Conservation (phyloP, 2,797 vertebrate genomes). For the Merluccius polli region DNA sequence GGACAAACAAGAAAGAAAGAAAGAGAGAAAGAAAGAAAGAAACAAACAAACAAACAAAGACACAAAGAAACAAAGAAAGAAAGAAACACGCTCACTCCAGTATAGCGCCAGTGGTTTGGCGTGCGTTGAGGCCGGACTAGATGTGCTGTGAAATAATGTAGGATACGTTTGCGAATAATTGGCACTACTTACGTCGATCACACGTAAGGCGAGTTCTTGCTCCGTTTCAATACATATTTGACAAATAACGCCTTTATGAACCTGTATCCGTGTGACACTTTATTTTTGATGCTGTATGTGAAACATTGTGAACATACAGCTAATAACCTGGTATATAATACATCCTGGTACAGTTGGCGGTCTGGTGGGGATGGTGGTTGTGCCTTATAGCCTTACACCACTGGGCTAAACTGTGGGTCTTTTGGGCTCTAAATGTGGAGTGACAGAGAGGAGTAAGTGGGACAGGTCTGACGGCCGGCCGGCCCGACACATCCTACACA, state of each 20-base stretch:
- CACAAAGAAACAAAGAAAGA: background rate
- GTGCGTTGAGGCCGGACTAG: too few relatives aligned
- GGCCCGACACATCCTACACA: conserved; percentile 7
- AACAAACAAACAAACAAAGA: background rate
- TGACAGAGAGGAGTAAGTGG: conserved; percentile 49
- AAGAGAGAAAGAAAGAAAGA: background rate
- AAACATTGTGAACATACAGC: background rate
- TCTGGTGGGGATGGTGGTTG: too few relatives aligned
- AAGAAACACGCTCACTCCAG: too few relatives aligned
- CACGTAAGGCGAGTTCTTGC: background rate
- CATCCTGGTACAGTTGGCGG: too few relatives aligned
- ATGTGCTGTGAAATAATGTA: background rate
- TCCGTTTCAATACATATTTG: background rate
- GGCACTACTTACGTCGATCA: background rate
- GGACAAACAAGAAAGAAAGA: background rate
- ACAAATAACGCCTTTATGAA: background rate
- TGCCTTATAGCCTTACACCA: too few relatives aligned
- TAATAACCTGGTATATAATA: background rate
- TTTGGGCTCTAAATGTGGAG: too few relatives aligned
- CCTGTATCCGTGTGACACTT: background rate
- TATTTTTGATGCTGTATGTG: background rate
- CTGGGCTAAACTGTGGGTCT: too few relatives aligned
- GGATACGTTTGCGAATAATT: background rate
- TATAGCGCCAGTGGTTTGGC: background rate
- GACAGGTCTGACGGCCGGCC: conserved; percentile 40